Evolutionary conservation across 2,797 vertebrate species (phyloP).

Genomic region (Pristis pectinata): DNA sequence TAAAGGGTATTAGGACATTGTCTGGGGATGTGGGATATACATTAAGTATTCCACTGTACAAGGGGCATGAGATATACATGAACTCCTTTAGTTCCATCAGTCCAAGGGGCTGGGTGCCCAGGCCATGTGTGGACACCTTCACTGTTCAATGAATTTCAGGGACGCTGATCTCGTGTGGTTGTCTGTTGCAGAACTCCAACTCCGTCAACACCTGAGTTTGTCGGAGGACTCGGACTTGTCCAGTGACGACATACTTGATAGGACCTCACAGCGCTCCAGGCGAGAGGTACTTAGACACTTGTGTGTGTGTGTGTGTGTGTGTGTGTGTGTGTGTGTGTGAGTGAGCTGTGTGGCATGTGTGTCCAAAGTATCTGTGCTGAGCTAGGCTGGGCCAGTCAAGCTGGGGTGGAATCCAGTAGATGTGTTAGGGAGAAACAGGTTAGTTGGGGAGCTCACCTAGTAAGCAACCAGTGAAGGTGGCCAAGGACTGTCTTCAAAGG

Average conservation of each 20-base stretch:
- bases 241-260: conserved; percentile 85
- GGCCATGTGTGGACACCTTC: too few species aligned
- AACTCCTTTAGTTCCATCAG: too few species aligned
- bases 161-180: too few species aligned
- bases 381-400: not conserved
- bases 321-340: not conserved
- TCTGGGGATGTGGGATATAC: too few species aligned
- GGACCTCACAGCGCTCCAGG: conserved; percentile 87
- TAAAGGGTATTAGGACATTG: too few species aligned
- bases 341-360: not conserved
- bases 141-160: too few species aligned
- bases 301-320: not conserved
- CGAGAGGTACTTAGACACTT: conserved; percentile 69
- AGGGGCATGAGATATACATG: too few species aligned
- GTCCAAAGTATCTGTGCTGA: not conserved
- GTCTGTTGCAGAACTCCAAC: conserved; percentile 65
- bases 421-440: not conserved
- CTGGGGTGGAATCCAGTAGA: not conserved
- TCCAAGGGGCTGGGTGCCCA: too few species aligned
- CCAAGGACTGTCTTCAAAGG: not conserved
- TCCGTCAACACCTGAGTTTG: conserved; percentile 81
- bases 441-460: not conserved
- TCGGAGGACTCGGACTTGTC: conserved; percentile 96
- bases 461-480: not conserved
- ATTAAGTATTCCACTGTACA: too few species aligned